phyloP scores from a whole-genome alignment of 2,797 vertebrate species.

The Lacerta agilis region DNA sequence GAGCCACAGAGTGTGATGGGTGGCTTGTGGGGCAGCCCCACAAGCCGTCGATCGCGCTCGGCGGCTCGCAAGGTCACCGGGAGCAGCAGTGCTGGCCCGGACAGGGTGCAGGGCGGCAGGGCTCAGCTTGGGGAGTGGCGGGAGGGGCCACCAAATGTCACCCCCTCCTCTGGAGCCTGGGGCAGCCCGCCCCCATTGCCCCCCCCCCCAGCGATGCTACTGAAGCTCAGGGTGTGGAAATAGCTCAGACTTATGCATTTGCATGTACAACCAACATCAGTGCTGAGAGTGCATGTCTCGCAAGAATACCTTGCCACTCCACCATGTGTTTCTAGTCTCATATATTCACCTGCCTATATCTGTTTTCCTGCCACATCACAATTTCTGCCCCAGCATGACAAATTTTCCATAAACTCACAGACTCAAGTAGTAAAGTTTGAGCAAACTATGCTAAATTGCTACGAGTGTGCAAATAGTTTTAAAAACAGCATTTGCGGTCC shows the following conservation, averaged over 20 bases:
- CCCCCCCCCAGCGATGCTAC: too few relatives aligned
- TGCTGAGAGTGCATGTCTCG: neutral
- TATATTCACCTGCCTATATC: neutral
- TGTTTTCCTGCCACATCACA: neutral
- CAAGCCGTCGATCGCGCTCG: too few relatives aligned
- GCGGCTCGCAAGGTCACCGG: too few relatives aligned
- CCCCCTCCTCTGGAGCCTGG: too few relatives aligned
- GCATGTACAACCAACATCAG: neutral
- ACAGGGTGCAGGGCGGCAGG: neutral
- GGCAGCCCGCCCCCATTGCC: too few relatives aligned
- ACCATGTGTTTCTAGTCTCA: neutral
- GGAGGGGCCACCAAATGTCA: too few relatives aligned
- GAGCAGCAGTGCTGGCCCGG: too few relatives aligned
- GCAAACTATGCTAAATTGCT: neutral
- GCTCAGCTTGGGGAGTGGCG: too few relatives aligned
- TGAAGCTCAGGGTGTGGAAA: neutral
- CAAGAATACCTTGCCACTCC: neutral
- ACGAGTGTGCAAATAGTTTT: neutral
- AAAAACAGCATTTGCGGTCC: neutral
- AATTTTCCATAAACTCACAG: neutral
- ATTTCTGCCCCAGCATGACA: neutral
- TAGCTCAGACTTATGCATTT: neutral
- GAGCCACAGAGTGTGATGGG: too few relatives aligned
- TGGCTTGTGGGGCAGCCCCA: too few relatives aligned
- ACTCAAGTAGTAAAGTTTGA: neutral